Evolutionary conservation across 2,888 invertebrate species (phyloP), one percentile per base, ranked within the genome.

Genomic region (Apotomis capreana): DNA sequence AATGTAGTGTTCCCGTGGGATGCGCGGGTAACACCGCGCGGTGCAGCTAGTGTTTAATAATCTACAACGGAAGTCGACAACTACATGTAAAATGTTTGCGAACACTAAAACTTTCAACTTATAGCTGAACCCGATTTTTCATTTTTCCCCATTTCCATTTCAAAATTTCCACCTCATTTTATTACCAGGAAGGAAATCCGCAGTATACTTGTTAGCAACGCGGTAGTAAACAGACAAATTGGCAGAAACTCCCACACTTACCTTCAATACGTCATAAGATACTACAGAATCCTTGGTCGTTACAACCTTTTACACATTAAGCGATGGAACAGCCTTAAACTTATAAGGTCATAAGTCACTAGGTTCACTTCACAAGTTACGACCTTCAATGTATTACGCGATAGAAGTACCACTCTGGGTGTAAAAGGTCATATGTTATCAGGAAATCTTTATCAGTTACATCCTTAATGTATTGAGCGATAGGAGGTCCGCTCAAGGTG

Each of bases 141-240:
- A 49, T 49, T 49, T 49, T 49, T 1, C 26, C 2, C 49, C 49
- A 49, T 49, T 49, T 49, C 9, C 26, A 26, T 49, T 9, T 10
- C 6, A 49, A 49, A 49, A 49, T 6, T 10, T 49, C 12, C 5
- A 12, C 26, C 46, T 46, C 49, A 40, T 15, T 40, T 46, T 61
- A 40, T 15, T 40, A 40, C 37, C 37, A 52, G 3, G 0, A 40
- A 63, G 37, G 10, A 40, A 40, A 37, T 52, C 13, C 9, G 40
- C 15, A 40, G 52, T 10, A 49, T 9, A 49, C 49, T 10, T 13
- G 40, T 55, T 44, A 55, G 49, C 54, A 40, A 44, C 40, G 13
- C 0, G 37, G 57, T 57, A 54, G 65, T 65, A 57, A 65, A 65
- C 65, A 64, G 12, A 65, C 46, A n/a, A 65, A 65, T 65, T 65